Evolutionary conservation across 2,113 vertebrate genomes (phyloP).

Genomic region (Eretmochelys imbricata): DNA sequence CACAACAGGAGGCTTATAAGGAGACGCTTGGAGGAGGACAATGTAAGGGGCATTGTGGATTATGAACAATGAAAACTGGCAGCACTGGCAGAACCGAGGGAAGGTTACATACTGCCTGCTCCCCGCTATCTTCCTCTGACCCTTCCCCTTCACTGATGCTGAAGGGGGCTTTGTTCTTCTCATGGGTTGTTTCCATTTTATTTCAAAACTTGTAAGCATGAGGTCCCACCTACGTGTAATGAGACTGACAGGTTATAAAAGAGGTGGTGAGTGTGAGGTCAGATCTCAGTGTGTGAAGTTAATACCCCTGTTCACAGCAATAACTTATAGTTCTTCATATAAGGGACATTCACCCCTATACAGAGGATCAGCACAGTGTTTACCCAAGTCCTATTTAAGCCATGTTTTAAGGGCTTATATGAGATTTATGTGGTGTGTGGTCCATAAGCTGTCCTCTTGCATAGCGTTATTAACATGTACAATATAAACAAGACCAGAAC

Average conservation of each 20-base stretch:
- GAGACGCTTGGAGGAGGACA: background rate
- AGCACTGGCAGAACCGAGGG: background rate
- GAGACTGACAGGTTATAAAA: background rate
- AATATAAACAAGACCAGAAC: constrained; percentile 26
- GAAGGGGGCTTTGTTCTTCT: background rate
- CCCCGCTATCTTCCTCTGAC: background rate
- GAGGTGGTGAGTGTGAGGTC: background rate
- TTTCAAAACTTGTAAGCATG: background rate
- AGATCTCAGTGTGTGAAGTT: constrained; percentile 9
- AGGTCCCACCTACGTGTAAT: background rate
- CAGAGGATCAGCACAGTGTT: background rate
- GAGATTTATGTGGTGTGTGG: background rate
- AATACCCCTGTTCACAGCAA: background rate
- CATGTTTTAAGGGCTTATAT: background rate
- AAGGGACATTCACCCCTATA: background rate
- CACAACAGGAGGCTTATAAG: background rate
- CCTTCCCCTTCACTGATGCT: background rate
- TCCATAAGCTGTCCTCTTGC: background rate
- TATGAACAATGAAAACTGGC: background rate
- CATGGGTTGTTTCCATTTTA: background rate
- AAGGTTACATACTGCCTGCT: background rate
- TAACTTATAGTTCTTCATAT: background rate
- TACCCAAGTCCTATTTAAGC: constrained; percentile 33
- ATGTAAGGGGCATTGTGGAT: background rate
- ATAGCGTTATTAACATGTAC: background rate